Base-by-base conservation (phyloP, 2,888 invertebrate genomes). In the Harpalus rufipes region DNA sequence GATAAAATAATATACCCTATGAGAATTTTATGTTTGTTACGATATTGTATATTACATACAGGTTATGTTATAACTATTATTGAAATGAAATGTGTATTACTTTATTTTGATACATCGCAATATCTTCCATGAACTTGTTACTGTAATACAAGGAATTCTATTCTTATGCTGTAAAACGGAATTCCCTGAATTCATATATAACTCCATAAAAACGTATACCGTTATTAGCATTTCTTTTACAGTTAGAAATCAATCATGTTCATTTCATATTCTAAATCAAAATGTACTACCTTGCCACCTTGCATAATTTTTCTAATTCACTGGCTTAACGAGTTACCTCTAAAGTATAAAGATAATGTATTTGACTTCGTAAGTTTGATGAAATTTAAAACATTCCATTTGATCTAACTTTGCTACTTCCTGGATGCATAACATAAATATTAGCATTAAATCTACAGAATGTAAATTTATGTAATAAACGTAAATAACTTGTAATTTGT, bases 381-480 rank as follows among this genome's bases (percentile, higher is more conserved):
- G n/a, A 10, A 25, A 12, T 65, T 65, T 41, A 74, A 74, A 74
- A 74, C 72, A 74, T 74, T 74, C 72, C 72, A 74, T 74, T 74
- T 44, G 72, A 74, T 74, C 44, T 44, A 74, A 74, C 72, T 74
- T 74, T 44, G 72, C 44, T 74, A 74, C 16, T 74, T 41, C 44
- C 72, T 74, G 14, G 72, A 41, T 74, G 72, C 72, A 74, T 74
- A 74, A 74, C 44, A 74, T 74, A 51, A 74, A 44, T 74, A 74
- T 74, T 74, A 74, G 18, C 72, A 74, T 74, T 74, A 74, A 74
- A 74, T 74, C 44, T 41, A 12, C 16, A 44, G 44, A 74, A 74
- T 74, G 72, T 74, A 74, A 74, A 74, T 74, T 74, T 74, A 14
- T 44, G 44, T 74, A 74, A 74, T 74, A 44, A 74, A 44, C 72